phyloP scores from a whole-genome alignment of 2,797 vertebrate species.

The Danio albolineatus region DNA sequence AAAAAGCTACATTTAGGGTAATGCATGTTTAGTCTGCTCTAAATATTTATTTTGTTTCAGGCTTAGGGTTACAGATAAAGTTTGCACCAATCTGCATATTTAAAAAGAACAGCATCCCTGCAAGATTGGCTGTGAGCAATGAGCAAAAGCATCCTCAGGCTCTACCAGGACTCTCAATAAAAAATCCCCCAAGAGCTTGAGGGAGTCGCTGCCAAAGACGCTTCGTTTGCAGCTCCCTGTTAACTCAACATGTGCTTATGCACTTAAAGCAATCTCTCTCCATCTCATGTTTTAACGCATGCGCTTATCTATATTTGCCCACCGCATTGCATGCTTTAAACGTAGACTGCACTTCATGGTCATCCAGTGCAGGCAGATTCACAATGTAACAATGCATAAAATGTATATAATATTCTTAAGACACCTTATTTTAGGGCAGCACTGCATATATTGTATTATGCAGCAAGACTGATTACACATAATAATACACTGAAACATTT shows the following conservation, averaged over 20 bases:
- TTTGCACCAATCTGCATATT: neutral
- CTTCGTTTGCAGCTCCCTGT: conserved; percentile 25
- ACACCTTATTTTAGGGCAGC: too few species aligned
- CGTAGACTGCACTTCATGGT: neutral
- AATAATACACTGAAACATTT: too few species aligned
- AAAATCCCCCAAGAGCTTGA: conserved; percentile 54
- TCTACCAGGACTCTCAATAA: conserved; percentile 50
- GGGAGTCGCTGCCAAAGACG: conserved; percentile 36
- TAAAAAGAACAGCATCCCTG: conserved; percentile 14
- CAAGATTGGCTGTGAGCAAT: conserved; percentile 31
- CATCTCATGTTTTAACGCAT: neutral
- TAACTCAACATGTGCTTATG: conserved; percentile 50
- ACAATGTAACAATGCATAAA: too few species aligned
- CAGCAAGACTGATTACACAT: too few species aligned
- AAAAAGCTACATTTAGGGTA: neutral
- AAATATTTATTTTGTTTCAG: neutral
- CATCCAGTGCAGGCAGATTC: neutral
- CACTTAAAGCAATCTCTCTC: conserved; percentile 11
- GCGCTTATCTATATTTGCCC: neutral
- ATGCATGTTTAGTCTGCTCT: neutral
- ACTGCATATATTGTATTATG: too few species aligned
- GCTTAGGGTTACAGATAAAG: neutral
- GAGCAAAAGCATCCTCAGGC: conserved; percentile 45
- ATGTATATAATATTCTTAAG: too few species aligned
- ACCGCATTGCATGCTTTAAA: neutral